Conservation (phyloP, 2,113 vertebrate genomes). For the Eretmochelys imbricata region DNA sequence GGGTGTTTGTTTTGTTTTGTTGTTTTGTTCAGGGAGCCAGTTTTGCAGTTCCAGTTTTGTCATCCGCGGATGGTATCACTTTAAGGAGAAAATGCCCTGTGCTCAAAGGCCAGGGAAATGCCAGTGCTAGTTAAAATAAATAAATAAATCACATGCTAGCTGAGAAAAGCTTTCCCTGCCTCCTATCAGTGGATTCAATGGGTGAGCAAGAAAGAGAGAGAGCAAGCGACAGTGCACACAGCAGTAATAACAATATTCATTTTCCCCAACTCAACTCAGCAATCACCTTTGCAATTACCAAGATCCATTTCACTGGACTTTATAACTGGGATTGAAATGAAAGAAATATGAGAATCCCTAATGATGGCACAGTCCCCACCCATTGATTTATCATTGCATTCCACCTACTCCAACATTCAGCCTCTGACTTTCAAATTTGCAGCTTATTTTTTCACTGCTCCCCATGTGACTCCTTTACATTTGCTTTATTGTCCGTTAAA, state of each 20-base stretch:
- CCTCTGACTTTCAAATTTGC: constrained; percentile 27
- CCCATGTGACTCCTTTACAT: constrained; percentile 42
- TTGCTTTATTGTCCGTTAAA: constrained; percentile 43
- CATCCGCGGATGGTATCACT: constrained; percentile 43
- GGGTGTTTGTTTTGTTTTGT: neutral
- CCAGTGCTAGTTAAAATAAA: constrained; percentile 29
- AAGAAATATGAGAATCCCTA: constrained; percentile 43
- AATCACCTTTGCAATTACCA: constrained; percentile 61
- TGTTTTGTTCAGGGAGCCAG: neutral
- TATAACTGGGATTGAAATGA: constrained; percentile 55
- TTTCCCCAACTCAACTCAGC: constrained; percentile 46
- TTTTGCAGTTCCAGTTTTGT: constrained; percentile 37
- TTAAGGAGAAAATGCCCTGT: constrained; percentile 53
- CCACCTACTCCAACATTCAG: neutral
- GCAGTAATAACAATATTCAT: constrained; percentile 30
- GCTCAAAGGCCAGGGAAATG: constrained; percentile 51
- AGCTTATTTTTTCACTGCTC: constrained; percentile 33
- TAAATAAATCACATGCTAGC: neutral
- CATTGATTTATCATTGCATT: constrained; percentile 15
- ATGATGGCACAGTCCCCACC: constrained; percentile 9
- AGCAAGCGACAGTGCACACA: neutral
- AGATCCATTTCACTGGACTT: constrained; percentile 63
- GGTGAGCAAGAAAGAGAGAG: neutral
- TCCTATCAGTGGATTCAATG: neutral
- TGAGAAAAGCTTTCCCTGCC: constrained; percentile 33